Evolutionary conservation across 1,140 invertebrate genomes (phyloP), one percentile per base, ranked within the genome.

Genomic region (Ephestia elutella): DNA sequence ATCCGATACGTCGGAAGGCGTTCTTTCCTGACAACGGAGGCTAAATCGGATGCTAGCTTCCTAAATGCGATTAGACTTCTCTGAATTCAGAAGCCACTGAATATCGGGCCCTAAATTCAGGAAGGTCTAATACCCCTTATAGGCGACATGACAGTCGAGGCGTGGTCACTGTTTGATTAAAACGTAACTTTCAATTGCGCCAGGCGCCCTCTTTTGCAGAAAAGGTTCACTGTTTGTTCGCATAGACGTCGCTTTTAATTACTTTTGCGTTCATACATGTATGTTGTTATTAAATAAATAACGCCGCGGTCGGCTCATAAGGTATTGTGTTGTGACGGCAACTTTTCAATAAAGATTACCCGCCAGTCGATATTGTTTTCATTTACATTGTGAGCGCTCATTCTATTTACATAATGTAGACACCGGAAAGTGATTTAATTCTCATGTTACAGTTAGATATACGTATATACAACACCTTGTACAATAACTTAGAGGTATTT

Each of bases 141-240:
- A 77, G 74, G 63, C 71, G 70, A 71, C 68, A 73, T 68, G 71
- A 74, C 73, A 73, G 62, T 48, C 54, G 61, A 68, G 79, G 79
- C 73, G 78, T 80, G 75, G 78, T 70, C 75, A 70, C 61, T 71
- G 70, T 76, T 76, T 82, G 78, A 84, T 84, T 84, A 82, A 84
- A 84, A 82, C 72, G 74, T 75, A 75, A 75, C 71, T 78, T 75
- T 58, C 69, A 63, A 75, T 69, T 66, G 74, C 64, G 57, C 60
- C 54, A 57, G 59, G 59, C 68, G 65, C 71, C 68, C 71, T 72
- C 73, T 72, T 77, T 71, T 65, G 59, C 66, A 61, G 64, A 68
- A 66, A 66, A 76, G 60, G 63, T 62, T 71, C 65, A 69, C 56
- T 71, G 68, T 70, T 75, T 73, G 69, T 65, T 67, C 57, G 49